Evolutionary conservation across 2,797 vertebrate species (phyloP).

Genomic region (Hylomyscus alleni): DNA sequence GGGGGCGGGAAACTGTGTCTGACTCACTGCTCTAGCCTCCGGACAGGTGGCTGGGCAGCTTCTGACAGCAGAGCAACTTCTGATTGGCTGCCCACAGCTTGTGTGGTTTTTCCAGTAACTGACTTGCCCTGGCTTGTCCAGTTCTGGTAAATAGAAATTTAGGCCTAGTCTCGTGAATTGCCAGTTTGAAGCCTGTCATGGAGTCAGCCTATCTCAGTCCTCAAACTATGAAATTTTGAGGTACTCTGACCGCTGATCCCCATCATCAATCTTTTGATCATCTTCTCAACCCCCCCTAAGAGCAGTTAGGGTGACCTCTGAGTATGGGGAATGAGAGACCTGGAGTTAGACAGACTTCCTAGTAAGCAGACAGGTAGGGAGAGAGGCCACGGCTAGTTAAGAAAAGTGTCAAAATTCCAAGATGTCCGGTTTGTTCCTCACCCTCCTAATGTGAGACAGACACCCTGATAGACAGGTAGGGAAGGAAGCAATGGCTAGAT

Average conservation of each 20-base stretch:
- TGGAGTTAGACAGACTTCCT: neutral
- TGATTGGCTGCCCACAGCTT: neutral
- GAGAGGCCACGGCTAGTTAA: neutral
- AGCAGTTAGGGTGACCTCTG: neutral
- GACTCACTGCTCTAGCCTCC: neutral
- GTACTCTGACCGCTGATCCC: neutral
- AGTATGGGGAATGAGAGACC: neutral
- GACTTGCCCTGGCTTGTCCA: neutral
- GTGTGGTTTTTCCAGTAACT: neutral
- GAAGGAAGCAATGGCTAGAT: neutral
- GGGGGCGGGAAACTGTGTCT: neutral
- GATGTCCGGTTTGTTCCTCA: neutral
- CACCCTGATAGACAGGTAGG: neutral
- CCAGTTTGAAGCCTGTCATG: neutral
- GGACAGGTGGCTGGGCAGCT: neutral
- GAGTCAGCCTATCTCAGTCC: neutral
- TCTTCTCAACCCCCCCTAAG: neutral
- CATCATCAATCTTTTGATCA: neutral
- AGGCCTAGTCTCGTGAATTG: neutral
- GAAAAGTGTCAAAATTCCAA: neutral
- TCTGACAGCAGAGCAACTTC: neutral
- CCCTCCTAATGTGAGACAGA: neutral
- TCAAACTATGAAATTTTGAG: neutral
- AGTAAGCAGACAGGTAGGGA: neutral
- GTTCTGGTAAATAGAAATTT: neutral